Evolutionary conservation across 2,888 invertebrate genomes (phyloP).

Genomic region (Lutraria lutraria): DNA sequence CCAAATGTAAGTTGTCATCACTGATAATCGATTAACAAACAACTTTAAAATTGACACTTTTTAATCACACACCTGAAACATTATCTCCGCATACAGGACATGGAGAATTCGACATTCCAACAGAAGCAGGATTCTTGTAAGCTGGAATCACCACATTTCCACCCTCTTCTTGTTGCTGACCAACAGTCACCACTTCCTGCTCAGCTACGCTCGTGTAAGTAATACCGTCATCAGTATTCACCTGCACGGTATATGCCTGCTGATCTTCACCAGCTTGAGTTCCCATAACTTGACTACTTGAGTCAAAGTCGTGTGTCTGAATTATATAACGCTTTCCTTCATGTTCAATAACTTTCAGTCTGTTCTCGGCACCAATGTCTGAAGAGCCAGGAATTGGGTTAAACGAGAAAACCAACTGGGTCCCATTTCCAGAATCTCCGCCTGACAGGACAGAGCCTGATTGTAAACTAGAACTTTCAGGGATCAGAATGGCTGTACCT

Average conservation of each 20-base stretch:
- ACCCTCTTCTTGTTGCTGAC: conserved; percentile 29
- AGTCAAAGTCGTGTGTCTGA: conserved; percentile 44
- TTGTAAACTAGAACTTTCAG: conserved; percentile 5
- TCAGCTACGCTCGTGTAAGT: conserved; percentile 41
- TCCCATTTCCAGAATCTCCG: conserved; percentile 6
- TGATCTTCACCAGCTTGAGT: conserved; percentile 3
- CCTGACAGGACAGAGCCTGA: conserved; percentile 3
- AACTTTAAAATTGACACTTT: neutral
- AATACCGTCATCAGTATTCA: conserved; percentile 40
- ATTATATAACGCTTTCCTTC: conserved; percentile 69
- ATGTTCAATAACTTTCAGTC: conserved; percentile 64
- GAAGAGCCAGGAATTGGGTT: conserved; percentile 29
- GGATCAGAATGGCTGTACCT: conserved; percentile 2
- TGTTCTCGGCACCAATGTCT: neutral
- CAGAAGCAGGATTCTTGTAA: neutral
- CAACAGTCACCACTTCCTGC: conserved; percentile 46
- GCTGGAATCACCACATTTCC: neutral
- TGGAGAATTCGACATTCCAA: conserved; percentile 45
- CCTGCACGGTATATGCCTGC: conserved; percentile 38
- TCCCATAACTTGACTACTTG: conserved; percentile 1
- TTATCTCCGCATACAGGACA: conserved; percentile 85
- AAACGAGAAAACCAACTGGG: conserved; percentile 40
- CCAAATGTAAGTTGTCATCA: no score
- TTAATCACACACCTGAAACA: conserved; percentile 79
- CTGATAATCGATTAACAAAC: no score